These are phyloP conservation scores for Tridacna crocea DNA, from an alignment of 2,888 invertebrate species.

Conservation along the genomic window DNA sequence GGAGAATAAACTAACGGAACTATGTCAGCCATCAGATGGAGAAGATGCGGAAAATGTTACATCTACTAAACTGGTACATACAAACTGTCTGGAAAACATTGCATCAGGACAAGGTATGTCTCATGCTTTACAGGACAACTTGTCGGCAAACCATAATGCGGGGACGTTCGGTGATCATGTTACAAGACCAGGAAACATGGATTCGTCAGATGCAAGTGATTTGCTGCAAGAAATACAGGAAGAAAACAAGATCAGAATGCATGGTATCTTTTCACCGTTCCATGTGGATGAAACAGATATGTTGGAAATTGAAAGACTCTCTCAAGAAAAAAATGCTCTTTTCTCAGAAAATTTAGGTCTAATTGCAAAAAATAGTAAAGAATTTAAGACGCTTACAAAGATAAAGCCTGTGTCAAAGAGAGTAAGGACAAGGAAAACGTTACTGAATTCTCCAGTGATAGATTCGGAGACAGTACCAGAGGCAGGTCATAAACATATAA, in stretches of 20 bases:
- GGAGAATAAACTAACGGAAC: neutral
- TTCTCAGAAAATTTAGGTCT: conserved; percentile 58
- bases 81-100: neutral
- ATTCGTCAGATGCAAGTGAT: conserved; percentile 19
- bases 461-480: conserved; percentile 17
- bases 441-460: conserved; percentile 3
- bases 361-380: conserved; percentile 46
- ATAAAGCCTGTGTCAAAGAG: conserved; percentile 25
- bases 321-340: conserved; percentile 44
- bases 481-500: conserved; percentile 45
- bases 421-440: conserved; percentile 45
- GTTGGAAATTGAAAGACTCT: conserved; percentile 23
- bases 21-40: conserved; percentile 12
- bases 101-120: neutral
- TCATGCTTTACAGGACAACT: neutral
- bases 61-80: neutral
- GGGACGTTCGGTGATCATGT: neutral
- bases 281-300: conserved; percentile 1
- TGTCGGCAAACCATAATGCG: neutral
- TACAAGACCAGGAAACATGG: neutral
- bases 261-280: conserved; percentile 27
- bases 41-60: conserved; percentile 1
- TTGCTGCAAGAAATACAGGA: conserved; percentile 22
- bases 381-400: conserved; percentile 31
- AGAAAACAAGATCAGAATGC: conserved; percentile 10